These are phyloP conservation scores for Episyrphus balteatus DNA, from an alignment of 1,140 invertebrate genomes.

Conservation along the genomic window DNA sequence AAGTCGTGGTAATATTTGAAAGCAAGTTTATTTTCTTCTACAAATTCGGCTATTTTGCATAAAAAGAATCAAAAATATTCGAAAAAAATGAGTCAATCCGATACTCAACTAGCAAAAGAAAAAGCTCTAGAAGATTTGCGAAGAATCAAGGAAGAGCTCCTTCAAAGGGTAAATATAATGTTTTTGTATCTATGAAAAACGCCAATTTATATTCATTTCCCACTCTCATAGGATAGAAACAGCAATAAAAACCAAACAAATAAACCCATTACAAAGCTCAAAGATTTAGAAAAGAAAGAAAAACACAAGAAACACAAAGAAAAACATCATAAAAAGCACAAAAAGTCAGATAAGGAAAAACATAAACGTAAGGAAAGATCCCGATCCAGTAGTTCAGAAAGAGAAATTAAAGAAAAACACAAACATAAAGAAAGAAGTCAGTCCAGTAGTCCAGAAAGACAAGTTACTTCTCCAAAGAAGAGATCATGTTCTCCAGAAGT, in stretches of 20 bases:
- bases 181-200: not conserved
- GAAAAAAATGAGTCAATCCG: constrained; percentile 38
- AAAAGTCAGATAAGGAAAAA: constrained; percentile 9
- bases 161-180: constrained; percentile 20
- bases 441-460: not conserved
- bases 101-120: constrained; percentile 36
- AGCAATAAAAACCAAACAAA: constrained; percentile 23
- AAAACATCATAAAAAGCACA: constrained; percentile 9
- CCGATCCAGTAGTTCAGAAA: constrained; percentile 18
- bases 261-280: constrained; percentile 36
- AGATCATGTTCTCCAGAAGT: not conserved
- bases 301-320: constrained; percentile 20
- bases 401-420: constrained; percentile 19
- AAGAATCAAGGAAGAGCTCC: constrained; percentile 25
- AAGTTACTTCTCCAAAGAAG: not conserved
- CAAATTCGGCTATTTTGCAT: not conserved
- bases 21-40: not conserved
- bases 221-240: constrained; percentile 28
- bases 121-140: constrained; percentile 28
- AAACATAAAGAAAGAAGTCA: constrained; percentile 20
- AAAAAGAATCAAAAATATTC: constrained; percentile 1
- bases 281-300: constrained; percentile 9
- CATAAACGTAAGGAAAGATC: constrained; percentile 20
- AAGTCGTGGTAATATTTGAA: too few species aligned
- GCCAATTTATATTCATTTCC: constrained; percentile 1